Evolutionary conservation across 2,888 invertebrate genomes (phyloP).

Genomic region (Cheilosia vernalis): DNA sequence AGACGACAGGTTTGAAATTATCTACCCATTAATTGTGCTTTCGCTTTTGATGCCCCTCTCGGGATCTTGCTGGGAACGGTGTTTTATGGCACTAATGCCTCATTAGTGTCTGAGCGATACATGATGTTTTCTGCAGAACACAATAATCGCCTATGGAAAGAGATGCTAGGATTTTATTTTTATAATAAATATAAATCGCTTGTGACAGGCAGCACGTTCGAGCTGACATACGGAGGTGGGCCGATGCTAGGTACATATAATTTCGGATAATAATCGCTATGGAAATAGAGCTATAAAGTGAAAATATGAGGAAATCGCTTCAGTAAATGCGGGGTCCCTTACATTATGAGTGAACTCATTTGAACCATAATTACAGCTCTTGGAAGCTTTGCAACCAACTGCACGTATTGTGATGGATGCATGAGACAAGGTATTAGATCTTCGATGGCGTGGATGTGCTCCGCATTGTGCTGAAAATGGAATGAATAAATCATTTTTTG

Average conservation of each 20-base stretch:
- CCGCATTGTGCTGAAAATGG: slow-evolving; percentile 7
- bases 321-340: slow-evolving; percentile 29
- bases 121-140: slow-evolving; percentile 18
- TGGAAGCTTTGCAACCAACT: slow-evolving; percentile 19
- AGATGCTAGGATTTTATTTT: not conserved
- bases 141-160: slow-evolving; percentile 15
- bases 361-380: slow-evolving; percentile 45
- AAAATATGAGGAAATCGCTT: slow-evolving; percentile 50
- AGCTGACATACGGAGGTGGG: slow-evolving; percentile 12
- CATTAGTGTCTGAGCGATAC: slow-evolving; percentile 51
- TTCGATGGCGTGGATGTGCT: slow-evolving; percentile 8
- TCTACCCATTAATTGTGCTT: slow-evolving; percentile 29
- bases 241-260: slow-evolving; percentile 4
- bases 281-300: slow-evolving; percentile 56
- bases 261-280: slow-evolving; percentile 21
- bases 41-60: slow-evolving; percentile 27
- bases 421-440: slow-evolving; percentile 12
- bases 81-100: slow-evolving; percentile 20
- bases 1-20: slow-evolving; percentile 47
- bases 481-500: slow-evolving; percentile 5
- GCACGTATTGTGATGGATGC: not conserved
- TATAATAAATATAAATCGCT: slow-evolving; percentile 41
- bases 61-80: slow-evolving; percentile 7
- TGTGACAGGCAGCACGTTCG: slow-evolving; percentile 30
- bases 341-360: slow-evolving; percentile 34